Conservation (phyloP, 2,113 vertebrate genomes). For the Passer domesticus region DNA sequence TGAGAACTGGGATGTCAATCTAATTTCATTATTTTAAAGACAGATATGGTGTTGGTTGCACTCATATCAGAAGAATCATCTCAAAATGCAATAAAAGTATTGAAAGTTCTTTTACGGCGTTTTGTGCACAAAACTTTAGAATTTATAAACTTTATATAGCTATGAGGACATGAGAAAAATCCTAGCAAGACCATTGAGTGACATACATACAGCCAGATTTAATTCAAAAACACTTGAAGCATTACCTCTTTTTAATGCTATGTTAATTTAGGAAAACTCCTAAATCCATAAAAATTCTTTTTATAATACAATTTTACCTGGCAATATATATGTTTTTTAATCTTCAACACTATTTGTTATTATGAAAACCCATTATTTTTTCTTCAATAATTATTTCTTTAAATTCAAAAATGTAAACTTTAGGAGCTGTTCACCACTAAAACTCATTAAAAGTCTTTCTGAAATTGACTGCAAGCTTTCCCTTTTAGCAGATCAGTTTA, state of each 20-base stretch:
- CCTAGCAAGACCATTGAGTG: neutral
- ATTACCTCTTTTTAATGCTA: neutral
- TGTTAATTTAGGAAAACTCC: neutral
- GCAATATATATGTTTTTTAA: neutral
- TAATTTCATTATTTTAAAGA: neutral
- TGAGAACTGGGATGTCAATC: neutral
- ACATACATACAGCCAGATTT: neutral
- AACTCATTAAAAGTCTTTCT: neutral
- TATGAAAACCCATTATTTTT: neutral
- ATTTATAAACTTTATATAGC: neutral
- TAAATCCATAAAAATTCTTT: neutral
- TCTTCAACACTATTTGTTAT: neutral
- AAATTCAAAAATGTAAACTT: neutral
- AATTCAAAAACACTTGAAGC: neutral
- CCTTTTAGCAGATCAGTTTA: neutral
- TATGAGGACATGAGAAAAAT: neutral
- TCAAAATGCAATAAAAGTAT: neutral
- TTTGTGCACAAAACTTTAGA: neutral
- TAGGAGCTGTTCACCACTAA: neutral
- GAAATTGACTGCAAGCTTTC: neutral
- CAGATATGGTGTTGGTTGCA: fast-evolving
- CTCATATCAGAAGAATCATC: neutral
- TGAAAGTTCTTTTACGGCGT: neutral
- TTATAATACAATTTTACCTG: neutral
- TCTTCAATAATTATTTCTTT: neutral